Evolutionary conservation across 2,797 vertebrate species (phyloP).

Genomic region (Xyrichtys novacula): DNA sequence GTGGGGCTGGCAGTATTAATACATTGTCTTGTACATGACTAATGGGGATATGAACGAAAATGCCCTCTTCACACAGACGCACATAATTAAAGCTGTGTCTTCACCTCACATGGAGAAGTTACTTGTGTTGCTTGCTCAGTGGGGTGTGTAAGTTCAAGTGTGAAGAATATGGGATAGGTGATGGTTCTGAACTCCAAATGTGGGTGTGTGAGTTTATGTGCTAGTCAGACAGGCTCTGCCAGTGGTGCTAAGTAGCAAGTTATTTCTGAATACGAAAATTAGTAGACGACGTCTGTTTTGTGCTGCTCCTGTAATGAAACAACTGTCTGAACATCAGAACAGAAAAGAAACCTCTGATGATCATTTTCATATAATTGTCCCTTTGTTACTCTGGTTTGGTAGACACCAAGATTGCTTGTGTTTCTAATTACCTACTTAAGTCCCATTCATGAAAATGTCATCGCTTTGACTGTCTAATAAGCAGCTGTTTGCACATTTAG

Average conservation of each 20-base stretch:
- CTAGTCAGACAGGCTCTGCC: slow-evolving; percentile 6
- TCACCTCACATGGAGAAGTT: slow-evolving; percentile 57
- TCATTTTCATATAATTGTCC: slow-evolving; percentile 38
- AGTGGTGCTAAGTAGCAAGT: slow-evolving; percentile 12
- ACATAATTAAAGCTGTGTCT: slow-evolving; percentile 45
- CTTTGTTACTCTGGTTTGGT: slow-evolving; percentile 24
- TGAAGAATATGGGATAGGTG: slow-evolving; percentile 37
- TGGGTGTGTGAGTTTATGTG: not conserved
- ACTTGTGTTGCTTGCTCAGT: slow-evolving; percentile 65
- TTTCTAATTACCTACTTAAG: slow-evolving; percentile 41
- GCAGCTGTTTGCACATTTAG: slow-evolving; percentile 23
- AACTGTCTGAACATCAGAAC: slow-evolving; percentile 31
- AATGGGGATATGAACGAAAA: not conserved
- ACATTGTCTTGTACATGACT: slow-evolving; percentile 1
- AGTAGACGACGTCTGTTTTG: slow-evolving; percentile 28
- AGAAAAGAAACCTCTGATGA: slow-evolving; percentile 12
- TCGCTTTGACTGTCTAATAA: slow-evolving; percentile 38
- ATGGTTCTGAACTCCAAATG: slow-evolving; percentile 12
- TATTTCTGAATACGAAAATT: slow-evolving; percentile 34
- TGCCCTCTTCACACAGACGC: slow-evolving; percentile 10
- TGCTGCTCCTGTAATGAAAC: slow-evolving; percentile 20
- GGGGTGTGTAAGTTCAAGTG: slow-evolving; percentile 55
- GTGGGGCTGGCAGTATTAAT: not conserved
- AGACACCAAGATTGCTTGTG: slow-evolving; percentile 27
- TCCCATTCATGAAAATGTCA: slow-evolving; percentile 22